These are phyloP conservation scores for Siniperca chuatsi DNA, from an alignment of 2,113 vertebrate genomes.

Conservation along the genomic window DNA sequence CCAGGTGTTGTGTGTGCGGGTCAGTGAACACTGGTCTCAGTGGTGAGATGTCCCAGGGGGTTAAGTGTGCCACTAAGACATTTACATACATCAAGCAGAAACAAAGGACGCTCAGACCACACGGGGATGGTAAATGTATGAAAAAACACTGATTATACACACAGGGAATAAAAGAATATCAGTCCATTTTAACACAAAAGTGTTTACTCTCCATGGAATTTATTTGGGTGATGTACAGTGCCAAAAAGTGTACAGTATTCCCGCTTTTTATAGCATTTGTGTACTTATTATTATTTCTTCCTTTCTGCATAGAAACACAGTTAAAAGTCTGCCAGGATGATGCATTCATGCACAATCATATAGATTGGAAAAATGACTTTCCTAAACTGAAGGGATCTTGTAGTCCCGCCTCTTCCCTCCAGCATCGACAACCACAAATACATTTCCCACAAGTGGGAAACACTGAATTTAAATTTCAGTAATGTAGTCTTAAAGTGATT, in stretches of 20 bases:
- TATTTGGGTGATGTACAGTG: not conserved
- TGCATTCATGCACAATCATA: not conserved
- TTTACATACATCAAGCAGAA: conserved; percentile 55
- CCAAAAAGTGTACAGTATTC: too few species aligned
- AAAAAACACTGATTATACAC: conserved; percentile 24
- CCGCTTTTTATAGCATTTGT: too few species aligned
- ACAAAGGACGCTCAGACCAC: conserved; percentile 44
- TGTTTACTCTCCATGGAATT: too few species aligned
- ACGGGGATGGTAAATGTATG: conserved; percentile 19
- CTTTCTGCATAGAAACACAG: not conserved
- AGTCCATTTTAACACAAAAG: not conserved
- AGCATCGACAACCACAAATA: too few species aligned
- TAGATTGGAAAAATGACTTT: not conserved
- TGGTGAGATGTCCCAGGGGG: conserved; percentile 54
- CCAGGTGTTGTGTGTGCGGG: conserved; percentile 75
- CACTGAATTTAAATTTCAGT: not conserved
- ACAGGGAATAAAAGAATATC: not conserved
- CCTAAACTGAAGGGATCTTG: not conserved
- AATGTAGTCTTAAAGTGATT: not conserved
- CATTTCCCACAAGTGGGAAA: not conserved
- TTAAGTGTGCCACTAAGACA: conserved; percentile 44
- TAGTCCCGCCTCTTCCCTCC: too few species aligned
- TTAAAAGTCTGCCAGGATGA: not conserved
- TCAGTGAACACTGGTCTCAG: conserved; percentile 64
- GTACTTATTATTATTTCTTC: not conserved